Percentiles rank a stretch among this genome's conserved stretches.
Conservation (phyloP, 2,797 vertebrate genomes). For the Heliangelus exortis region DNA sequence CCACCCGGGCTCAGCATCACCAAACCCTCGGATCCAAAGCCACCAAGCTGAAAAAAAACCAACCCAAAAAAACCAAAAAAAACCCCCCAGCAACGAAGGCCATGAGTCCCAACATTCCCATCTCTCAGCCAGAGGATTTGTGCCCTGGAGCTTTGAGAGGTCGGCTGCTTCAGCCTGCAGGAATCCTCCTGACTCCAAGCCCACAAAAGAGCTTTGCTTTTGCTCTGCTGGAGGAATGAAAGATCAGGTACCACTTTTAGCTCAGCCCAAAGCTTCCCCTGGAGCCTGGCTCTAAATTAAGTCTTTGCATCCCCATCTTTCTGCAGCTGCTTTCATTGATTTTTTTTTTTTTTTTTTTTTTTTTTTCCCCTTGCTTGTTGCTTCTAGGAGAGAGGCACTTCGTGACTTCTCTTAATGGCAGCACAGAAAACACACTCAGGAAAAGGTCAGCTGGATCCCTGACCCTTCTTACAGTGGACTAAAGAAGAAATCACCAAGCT, state of each 20-base stretch:
- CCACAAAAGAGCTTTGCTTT: background rate
- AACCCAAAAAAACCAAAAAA: background rate
- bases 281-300: background rate
- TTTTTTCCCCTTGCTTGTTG: background rate
- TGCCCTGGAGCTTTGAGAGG: background rate
- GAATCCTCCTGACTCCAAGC: background rate
- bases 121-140: background rate
- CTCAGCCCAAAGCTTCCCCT: background rate
- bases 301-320: background rate
- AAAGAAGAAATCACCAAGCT: background rate
- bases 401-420: background rate
- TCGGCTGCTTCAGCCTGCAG: background rate
- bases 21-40: too few relatives aligned
- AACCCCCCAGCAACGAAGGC: background rate
- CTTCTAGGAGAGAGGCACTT: background rate
- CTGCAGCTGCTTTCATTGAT: too few relatives aligned
- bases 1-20: background rate
- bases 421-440: background rate
- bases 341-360: background rate
- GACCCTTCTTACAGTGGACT: accelerated
- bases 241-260: background rate
- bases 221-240: background rate
- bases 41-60: accelerated
- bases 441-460: accelerated
- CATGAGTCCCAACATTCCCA: accelerated